Evolutionary conservation across 2,113 vertebrate species (phyloP).

Genomic region (Pomatorhinus ruficollis): DNA sequence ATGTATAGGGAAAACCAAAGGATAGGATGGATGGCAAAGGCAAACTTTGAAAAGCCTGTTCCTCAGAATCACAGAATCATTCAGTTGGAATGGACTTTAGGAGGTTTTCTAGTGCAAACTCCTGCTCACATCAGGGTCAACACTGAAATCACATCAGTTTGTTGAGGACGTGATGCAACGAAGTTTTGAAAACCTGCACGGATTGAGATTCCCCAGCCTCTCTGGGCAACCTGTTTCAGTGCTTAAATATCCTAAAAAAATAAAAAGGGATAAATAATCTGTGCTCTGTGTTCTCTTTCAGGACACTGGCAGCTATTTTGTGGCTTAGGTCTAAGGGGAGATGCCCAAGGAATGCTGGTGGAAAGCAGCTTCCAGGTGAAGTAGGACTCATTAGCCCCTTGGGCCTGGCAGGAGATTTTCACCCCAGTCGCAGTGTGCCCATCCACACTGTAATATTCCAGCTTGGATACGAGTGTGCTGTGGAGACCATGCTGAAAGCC

Average conservation of each 20-base stretch:
- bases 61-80: background rate
- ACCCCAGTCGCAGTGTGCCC: background rate
- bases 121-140: background rate
- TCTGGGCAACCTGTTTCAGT: background rate
- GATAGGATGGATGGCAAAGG: background rate
- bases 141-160: background rate
- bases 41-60: background rate
- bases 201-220: fast-evolving
- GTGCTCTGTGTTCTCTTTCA: background rate
- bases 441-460: background rate
- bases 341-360: background rate
- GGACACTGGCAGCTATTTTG: fast-evolving
- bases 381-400: fast-evolving
- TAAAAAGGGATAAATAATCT: background rate
- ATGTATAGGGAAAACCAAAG: background rate
- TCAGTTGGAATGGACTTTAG: background rate
- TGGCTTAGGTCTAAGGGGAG: background rate
- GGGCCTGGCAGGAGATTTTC: background rate
- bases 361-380: background rate
- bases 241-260: background rate
- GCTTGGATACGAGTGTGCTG: background rate
- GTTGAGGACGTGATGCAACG: background rate
- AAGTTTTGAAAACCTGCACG: background rate
- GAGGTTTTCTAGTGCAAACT: background rate
- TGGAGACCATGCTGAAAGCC: background rate